phyloP scores from a whole-genome alignment of 1,140 invertebrate species.

The Drosophila simulans region DNA sequence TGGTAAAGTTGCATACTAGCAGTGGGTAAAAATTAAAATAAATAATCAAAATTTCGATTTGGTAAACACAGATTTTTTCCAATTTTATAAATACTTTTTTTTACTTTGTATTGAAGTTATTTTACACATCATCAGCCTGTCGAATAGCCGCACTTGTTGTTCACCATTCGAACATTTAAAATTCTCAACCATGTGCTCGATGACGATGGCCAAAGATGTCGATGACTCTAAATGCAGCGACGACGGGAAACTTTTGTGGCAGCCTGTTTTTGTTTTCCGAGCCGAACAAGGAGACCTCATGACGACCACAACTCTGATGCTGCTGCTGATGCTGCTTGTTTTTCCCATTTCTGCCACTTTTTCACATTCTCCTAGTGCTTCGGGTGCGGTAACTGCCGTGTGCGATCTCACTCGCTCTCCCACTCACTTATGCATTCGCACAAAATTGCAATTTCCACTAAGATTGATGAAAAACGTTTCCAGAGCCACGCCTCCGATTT shows the following conservation, averaged over 20 bases:
- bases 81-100: no score
- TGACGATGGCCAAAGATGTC: slow-evolving; percentile 31
- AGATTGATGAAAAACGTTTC: slow-evolving; percentile 79
- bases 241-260: slow-evolving; percentile 38
- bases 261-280: slow-evolving; percentile 54
- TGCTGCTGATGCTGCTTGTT: slow-evolving; percentile 34
- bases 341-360: slow-evolving; percentile 45
- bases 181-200: slow-evolving; percentile 38
- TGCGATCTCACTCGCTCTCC: slow-evolving; percentile 5
- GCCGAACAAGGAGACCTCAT: slow-evolving; percentile 36
- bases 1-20: no score
- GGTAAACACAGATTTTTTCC: no score
- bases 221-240: slow-evolving; percentile 37
- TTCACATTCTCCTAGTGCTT: slow-evolving; percentile 8
- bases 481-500: slow-evolving; percentile 26
- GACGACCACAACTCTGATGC: slow-evolving; percentile 30
- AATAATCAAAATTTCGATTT: no score
- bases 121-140: slow-evolving; percentile 12
- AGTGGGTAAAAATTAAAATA: no score
- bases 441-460: slow-evolving; percentile 83
- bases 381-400: slow-evolving; percentile 8
- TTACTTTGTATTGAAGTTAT: neutral
- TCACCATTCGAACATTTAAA: slow-evolving; percentile 34
- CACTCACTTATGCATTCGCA: slow-evolving; percentile 76
- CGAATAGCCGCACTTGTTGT: slow-evolving; percentile 5